Conservation (phyloP, 2,797 vertebrate species). For the Monodelphis domestica region DNA sequence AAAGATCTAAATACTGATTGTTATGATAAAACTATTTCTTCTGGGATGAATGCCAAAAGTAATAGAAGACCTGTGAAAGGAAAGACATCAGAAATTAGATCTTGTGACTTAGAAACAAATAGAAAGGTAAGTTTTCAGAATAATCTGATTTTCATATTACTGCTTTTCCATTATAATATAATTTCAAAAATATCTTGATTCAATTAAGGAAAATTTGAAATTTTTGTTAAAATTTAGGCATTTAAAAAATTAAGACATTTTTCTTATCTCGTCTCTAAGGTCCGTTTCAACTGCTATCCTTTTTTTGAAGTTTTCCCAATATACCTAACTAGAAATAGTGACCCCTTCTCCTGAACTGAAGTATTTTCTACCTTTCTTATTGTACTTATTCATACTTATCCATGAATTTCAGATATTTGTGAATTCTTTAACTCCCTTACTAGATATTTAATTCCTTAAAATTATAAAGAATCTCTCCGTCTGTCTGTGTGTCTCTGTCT, state of each 20-base stretch:
- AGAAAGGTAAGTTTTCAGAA: slow-evolving; percentile 63
- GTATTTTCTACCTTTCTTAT: background rate
- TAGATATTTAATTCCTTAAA: background rate
- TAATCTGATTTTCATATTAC: slow-evolving; percentile 48
- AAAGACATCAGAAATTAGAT: slow-evolving; percentile 60
- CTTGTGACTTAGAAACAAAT: slow-evolving; percentile 52
- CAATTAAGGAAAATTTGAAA: background rate
- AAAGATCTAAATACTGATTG: slow-evolving; percentile 60
- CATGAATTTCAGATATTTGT: background rate
- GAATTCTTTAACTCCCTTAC: background rate
- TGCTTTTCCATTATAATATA: background rate
- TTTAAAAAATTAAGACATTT: too few relatives aligned
- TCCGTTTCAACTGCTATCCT: background rate
- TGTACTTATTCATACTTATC: background rate
- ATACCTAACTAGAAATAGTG: background rate
- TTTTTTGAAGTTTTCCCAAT: background rate
- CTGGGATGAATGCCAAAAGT: slow-evolving; percentile 67
- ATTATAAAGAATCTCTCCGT: background rate
- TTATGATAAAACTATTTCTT: slow-evolving; percentile 55
- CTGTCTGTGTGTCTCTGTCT: too few relatives aligned
- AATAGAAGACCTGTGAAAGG: slow-evolving; percentile 66
- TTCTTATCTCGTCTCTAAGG: background rate
- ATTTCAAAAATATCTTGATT: background rate
- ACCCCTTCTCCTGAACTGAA: background rate
- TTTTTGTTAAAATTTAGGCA: background rate